Percentiles rank a stretch among this genome's conserved stretches.
Evolutionary conservation across 2,797 vertebrate species (phyloP).

Genomic region (Orestias chungarensis): DNA sequence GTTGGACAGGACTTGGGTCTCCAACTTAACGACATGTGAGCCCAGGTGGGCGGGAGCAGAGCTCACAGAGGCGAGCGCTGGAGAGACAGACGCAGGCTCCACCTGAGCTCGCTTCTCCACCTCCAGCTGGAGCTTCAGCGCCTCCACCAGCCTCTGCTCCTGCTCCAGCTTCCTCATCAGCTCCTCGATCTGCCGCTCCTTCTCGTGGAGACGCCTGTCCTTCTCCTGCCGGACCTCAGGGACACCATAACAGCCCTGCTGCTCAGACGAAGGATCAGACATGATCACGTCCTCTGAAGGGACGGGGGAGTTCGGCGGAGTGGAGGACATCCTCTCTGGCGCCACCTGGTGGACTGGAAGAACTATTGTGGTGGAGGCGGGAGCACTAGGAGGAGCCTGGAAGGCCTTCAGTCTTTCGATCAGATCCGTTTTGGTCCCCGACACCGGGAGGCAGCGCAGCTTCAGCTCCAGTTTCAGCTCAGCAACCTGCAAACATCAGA

Average conservation of each 20-base stretch:
- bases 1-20: constrained; percentile 54
- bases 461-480: constrained; percentile 97
- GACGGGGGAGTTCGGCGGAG: constrained; percentile 87
- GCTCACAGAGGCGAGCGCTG: constrained; percentile 24
- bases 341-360: constrained; percentile 61
- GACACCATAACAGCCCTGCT: constrained; percentile 74
- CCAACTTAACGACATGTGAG: constrained; percentile 62
- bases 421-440: constrained; percentile 95
- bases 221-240: constrained; percentile 79
- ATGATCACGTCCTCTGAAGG: constrained; percentile 77
- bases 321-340: constrained; percentile 54
- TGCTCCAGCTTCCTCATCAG: constrained; percentile 94
- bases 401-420: constrained; percentile 94
- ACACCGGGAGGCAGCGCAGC: constrained; percentile 92
- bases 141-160: constrained; percentile 94
- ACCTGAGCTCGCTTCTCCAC: constrained; percentile 87
- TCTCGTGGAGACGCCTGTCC: constrained; percentile 94
- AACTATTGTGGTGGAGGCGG: constrained; percentile 59
- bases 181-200: constrained; percentile 95
- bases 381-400: constrained; percentile 72
- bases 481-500: constrained; percentile 82
- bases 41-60: constrained; percentile 34
- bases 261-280: constrained; percentile 81
- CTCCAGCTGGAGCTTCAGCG: constrained; percentile 95
- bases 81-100: constrained; percentile 26